A percentile compares a stretch with the other conserved stretches of the same genome.
Evolutionary conservation across 2,888 invertebrate genomes (phyloP).

Genomic region (Orthonychiurus folsomi): DNA sequence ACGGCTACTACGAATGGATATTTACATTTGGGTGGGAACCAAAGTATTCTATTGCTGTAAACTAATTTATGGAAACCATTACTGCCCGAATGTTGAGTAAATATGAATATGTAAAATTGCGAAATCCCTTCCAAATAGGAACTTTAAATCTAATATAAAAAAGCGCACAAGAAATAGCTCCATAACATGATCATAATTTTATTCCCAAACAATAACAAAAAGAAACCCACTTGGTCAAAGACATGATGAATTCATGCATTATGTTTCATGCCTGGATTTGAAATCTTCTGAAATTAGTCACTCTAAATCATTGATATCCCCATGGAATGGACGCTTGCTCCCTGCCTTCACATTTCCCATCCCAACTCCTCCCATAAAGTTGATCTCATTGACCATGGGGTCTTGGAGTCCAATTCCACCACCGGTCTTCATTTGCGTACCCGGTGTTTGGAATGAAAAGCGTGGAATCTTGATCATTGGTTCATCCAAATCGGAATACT

Average conservation of each 20-base stretch:
- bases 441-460: constrained; percentile 26
- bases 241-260: background rate
- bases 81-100: too few species aligned
- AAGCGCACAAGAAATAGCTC: too few species aligned
- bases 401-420: constrained; percentile 6
- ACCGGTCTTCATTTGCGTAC: background rate
- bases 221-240: background rate
- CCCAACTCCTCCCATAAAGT: background rate
- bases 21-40: too few species aligned
- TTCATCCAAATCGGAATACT: constrained; percentile 18
- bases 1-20: background rate
- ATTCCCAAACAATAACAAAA: constrained; percentile 1
- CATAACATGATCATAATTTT: background rate
- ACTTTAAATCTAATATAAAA: too few species aligned
- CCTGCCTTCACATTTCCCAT: background rate
- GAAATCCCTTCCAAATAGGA: too few species aligned
- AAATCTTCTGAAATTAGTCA: background rate
- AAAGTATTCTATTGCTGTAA: too few species aligned
- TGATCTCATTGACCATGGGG: background rate
- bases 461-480: constrained; percentile 27
- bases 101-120: too few species aligned
- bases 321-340: constrained; percentile 3
- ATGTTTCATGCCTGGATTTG: background rate
- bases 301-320: background rate
- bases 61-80: too few species aligned